These are phyloP conservation scores for Arbacia lixula DNA, from an alignment of 53 echinoderm and acorn worm species.

Conservation along the genomic window DNA sequence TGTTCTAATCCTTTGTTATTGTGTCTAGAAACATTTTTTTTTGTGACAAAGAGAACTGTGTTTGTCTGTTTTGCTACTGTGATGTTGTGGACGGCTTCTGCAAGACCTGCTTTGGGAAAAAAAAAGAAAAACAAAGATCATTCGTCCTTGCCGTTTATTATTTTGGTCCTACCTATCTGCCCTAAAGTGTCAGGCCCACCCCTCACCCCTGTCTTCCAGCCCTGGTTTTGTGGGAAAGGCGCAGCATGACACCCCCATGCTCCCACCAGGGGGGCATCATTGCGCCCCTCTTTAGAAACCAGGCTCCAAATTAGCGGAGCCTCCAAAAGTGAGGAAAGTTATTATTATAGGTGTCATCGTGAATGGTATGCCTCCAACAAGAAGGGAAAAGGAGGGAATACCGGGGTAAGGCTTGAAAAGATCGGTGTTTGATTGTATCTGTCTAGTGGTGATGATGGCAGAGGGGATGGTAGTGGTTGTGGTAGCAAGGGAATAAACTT, in stretches of 20 bases:
- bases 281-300: slow-evolving; percentile 36
- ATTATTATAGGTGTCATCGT: slow-evolving; percentile 54
- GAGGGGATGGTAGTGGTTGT: background rate
- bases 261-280: slow-evolving; percentile 43
- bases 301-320: slow-evolving; percentile 27
- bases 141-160: background rate
- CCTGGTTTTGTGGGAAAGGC: slow-evolving; percentile 48
- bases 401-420: too few species aligned
- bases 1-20: too few species aligned
- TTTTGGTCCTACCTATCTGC: background rate
- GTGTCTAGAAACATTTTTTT: too few species aligned
- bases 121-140: too few species aligned
- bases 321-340: slow-evolving; percentile 6
- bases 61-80: too few species aligned
- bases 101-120: too few species aligned
- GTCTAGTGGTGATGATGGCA: too few species aligned
- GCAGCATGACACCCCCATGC: slow-evolving; percentile 28
- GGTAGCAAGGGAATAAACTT: background rate
- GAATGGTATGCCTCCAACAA: too few species aligned
- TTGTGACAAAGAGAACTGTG: too few species aligned
- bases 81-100: too few species aligned
- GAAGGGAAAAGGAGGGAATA: too few species aligned
- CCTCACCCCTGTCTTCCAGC: slow-evolving; percentile 7
- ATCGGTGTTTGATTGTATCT: too few species aligned
- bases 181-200: slow-evolving; percentile 46